These are phyloP conservation scores for Spodoptera littoralis DNA, from an alignment of 2,888 invertebrate species.

Conservation along the genomic window DNA sequence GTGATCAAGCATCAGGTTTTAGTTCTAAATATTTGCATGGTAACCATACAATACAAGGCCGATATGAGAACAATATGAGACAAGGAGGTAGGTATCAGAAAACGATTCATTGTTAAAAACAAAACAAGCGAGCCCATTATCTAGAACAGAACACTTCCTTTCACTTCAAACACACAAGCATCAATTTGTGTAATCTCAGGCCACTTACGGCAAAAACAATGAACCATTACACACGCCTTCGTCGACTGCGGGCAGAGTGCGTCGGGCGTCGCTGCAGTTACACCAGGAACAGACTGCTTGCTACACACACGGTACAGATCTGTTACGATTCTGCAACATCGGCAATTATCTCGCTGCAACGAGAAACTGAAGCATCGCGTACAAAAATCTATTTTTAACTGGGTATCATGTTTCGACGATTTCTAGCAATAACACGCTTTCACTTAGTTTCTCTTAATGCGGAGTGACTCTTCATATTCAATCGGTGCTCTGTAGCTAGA, in stretches of 20 bases:
- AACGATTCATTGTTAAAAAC: conserved; percentile 70
- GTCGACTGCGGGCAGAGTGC: conserved; percentile 41
- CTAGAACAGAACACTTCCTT: conserved; percentile 76
- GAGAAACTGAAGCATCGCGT: conserved; percentile 15
- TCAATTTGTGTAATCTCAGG: conserved; percentile 79
- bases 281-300: conserved; percentile 38
- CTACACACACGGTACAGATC: conserved; percentile 23
- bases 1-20: neutral
- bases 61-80: conserved; percentile 27
- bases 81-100: conserved; percentile 49
- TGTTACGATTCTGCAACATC: conserved; percentile 24
- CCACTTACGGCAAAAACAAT: conserved; percentile 81
- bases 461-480: conserved; percentile 36
- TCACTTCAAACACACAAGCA: conserved; percentile 77
- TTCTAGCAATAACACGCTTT: conserved; percentile 56
- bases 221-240: conserved; percentile 75
- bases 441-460: conserved; percentile 49
- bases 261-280: conserved; percentile 15
- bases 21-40: neutral
- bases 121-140: conserved; percentile 72
- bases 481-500: conserved; percentile 16
- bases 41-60: conserved; percentile 33
- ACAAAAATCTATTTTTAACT: conserved; percentile 27
- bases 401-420: conserved; percentile 36
- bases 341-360: conserved; percentile 10